Conservation (phyloP, 2,888 invertebrate species). For the Trichopria drosophilae region DNA sequence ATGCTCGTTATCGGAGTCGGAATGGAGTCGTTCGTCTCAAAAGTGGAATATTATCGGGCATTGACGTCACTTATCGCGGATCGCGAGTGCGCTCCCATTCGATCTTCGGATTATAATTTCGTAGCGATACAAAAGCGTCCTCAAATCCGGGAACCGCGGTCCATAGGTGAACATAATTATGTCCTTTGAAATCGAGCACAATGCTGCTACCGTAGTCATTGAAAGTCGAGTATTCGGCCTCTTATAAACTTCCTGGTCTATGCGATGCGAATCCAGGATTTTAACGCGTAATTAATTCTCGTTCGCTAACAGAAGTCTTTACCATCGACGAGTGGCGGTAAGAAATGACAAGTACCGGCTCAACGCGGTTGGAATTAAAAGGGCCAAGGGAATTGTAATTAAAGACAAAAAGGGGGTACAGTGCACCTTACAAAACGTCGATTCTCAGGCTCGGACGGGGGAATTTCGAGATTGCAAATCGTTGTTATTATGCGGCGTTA, state of each 20-base stretch:
- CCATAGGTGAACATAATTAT: constrained; percentile 32
- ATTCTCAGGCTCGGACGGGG: constrained; percentile 8
- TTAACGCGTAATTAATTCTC: constrained; percentile 33
- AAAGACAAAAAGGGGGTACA: constrained; percentile 7
- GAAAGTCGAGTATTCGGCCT: constrained; percentile 46
- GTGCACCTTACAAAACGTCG: constrained; percentile 11
- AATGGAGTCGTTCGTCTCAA: no score
- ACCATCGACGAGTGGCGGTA: no score
- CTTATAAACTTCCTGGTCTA: constrained; percentile 38
- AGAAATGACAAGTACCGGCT: constrained; percentile 18
- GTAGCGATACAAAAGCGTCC: constrained; percentile 16
- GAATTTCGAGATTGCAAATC: constrained; percentile 17
- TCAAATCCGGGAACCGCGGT: constrained; percentile 7
- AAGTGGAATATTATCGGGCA: no score
- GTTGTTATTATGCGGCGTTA: constrained; percentile 4
- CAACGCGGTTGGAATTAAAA: constrained; percentile 5
- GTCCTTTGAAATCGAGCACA: constrained; percentile 30
- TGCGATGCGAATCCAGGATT: not conserved
- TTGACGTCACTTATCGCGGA: no score
- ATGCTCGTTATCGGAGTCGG: no score
- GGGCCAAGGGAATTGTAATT: no score
- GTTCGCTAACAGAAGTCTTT: constrained; percentile 16
- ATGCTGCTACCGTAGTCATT: constrained; percentile 41
- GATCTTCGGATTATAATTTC: constrained; percentile 25
- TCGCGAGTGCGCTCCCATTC: no score